Conservation (phyloP, 2,797 vertebrate genomes). For the Notolepis coatsorum region DNA sequence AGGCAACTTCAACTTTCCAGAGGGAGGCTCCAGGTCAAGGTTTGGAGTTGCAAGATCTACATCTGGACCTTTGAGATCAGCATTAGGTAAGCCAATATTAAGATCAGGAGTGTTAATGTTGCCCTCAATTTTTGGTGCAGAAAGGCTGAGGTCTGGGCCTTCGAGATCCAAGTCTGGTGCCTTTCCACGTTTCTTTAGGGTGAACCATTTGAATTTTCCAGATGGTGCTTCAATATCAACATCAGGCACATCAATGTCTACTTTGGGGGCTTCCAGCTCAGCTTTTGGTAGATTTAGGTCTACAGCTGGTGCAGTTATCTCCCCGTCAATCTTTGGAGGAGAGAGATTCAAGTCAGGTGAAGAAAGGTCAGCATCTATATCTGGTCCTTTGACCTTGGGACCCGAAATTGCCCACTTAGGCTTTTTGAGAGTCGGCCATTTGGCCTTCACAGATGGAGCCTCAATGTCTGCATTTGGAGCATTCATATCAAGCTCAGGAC, state of each 20-base stretch:
- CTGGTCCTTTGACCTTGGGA: conserved; percentile 51
- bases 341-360: conserved; percentile 43
- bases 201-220: conserved; percentile 59
- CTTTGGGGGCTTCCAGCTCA: conserved; percentile 39
- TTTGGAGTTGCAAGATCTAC: conserved; percentile 52
- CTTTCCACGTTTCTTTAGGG: conserved; percentile 58
- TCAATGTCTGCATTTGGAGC: conserved; percentile 47
- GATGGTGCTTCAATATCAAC: conserved; percentile 47
- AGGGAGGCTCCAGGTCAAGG: conserved; percentile 36
- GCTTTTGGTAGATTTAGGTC: conserved; percentile 48
- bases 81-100: conserved; percentile 37
- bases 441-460: conserved; percentile 52
- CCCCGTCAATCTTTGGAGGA: conserved; percentile 53
- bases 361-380: conserved; percentile 35
- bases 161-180: conserved; percentile 54
- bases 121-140: conserved; percentile 53
- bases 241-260: conserved; percentile 47
- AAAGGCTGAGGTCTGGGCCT: conserved; percentile 55
- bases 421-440: conserved; percentile 63
- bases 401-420: conserved; percentile 29
- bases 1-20: conserved; percentile 39
- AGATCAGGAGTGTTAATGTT: conserved; percentile 49
- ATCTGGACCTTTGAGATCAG: conserved; percentile 52
- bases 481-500: conserved; percentile 44
- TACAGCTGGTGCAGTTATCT: conserved; percentile 42